These are phyloP conservation scores for Drosophila quinaria DNA, from an alignment of 2,888 invertebrate genomes.

Conservation along the genomic window DNA sequence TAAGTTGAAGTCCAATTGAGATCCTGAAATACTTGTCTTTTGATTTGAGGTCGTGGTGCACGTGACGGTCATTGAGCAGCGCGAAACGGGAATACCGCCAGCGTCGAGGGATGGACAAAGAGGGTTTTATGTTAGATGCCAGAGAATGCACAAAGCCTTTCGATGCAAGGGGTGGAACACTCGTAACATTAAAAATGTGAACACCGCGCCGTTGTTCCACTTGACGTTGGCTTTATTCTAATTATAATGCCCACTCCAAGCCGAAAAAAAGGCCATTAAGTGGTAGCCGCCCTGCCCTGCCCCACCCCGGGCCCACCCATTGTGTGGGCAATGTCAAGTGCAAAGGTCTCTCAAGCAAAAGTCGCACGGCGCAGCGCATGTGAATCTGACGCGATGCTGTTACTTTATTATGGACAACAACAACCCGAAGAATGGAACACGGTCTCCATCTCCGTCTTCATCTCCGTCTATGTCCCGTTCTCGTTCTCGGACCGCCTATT, in stretches of 20 bases:
- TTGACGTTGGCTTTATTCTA: conserved; percentile 69
- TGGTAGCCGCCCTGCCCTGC: not conserved
- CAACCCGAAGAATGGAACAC: not conserved
- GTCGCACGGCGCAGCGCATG: conserved; percentile 27
- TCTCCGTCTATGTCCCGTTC: conserved; percentile 14
- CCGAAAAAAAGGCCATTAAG: conserved; percentile 12
- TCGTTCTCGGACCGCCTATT: conserved; percentile 59
- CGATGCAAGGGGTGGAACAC: conserved; percentile 28
- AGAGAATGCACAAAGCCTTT: conserved; percentile 6
- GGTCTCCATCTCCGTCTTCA: not conserved
- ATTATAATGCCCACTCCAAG: conserved; percentile 57
- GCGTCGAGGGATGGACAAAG: not conserved
- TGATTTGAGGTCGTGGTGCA: conserved; percentile 42
- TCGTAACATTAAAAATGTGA: conserved; percentile 15
- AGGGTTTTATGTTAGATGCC: not conserved
- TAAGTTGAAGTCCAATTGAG: conserved; percentile 25
- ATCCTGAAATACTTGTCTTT: conserved; percentile 23
- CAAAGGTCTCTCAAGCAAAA: conserved; percentile 62
- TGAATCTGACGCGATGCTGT: not conserved
- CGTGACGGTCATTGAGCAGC: conserved; percentile 58
- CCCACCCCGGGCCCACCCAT: conserved; percentile 50
- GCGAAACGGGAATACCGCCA: not conserved
- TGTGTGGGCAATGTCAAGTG: conserved; percentile 69
- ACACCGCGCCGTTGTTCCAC: conserved; percentile 40
- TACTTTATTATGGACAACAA: conserved; percentile 4